phyloP scores from a whole-genome alignment of 2,113 vertebrate species.

The Hemibagrus wyckioides region DNA sequence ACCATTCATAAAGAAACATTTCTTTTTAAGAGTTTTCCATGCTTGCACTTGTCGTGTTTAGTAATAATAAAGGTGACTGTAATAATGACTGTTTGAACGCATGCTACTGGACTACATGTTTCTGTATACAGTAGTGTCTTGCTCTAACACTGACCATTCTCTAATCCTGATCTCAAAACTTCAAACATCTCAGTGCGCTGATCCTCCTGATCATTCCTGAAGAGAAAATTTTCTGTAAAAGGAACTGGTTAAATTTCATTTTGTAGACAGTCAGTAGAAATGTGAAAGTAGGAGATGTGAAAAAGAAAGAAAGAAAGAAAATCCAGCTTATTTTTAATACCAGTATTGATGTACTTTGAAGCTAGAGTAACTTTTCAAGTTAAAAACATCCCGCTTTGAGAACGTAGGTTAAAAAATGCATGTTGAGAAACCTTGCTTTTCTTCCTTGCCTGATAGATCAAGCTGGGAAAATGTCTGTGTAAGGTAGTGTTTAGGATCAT shows the following conservation, averaged over 20 bases:
- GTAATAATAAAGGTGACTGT: no score
- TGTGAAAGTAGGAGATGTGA: background rate
- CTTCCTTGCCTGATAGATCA: background rate
- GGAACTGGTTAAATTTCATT: background rate
- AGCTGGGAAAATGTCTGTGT: background rate
- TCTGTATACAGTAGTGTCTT: background rate
- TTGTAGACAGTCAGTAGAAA: background rate
- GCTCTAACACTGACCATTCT: background rate
- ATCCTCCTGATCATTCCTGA: background rate
- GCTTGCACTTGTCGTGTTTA: background rate
- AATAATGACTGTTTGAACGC: background rate
- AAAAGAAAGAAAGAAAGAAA: background rate
- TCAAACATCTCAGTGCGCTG: background rate
- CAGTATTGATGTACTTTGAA: background rate
- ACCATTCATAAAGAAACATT: background rate
- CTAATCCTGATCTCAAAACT: background rate
- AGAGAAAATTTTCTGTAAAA: background rate
- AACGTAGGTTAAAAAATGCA: background rate
- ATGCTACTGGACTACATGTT: background rate
- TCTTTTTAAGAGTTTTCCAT: background rate
- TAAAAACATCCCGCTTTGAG: background rate
- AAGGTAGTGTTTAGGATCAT: background rate
- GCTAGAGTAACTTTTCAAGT: background rate
- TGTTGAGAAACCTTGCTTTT: background rate
- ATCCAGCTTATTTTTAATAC: background rate